Conservation (phyloP, 2,797 vertebrate genomes). For the Lemur catta region DNA sequence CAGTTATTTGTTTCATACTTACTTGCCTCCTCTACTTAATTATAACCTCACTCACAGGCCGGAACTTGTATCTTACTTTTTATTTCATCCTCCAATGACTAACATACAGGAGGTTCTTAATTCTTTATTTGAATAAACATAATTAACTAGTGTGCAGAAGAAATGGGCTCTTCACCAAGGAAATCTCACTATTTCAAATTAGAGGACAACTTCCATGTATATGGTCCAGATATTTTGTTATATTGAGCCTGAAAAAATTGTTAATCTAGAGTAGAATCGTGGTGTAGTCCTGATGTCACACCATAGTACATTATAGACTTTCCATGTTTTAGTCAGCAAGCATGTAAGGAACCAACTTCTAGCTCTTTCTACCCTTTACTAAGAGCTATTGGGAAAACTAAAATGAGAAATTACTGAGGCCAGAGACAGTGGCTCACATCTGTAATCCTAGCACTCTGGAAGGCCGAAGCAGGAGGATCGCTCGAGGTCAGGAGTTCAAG, state of each 20-base stretch:
- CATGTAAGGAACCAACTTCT: not conserved
- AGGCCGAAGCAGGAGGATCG: too few species aligned
- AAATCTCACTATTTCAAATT: conserved; percentile 45
- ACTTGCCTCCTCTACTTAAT: not conserved
- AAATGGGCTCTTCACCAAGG: not conserved
- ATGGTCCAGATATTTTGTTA: not conserved
- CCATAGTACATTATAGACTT: not conserved
- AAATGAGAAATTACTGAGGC: not conserved
- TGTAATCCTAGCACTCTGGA: too few species aligned
- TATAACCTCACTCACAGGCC: not conserved
- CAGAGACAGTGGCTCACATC: too few species aligned
- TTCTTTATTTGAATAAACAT: conserved; percentile 18
- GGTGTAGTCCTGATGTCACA: not conserved
- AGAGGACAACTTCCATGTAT: not conserved
- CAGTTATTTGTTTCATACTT: not conserved
- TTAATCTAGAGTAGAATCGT: conserved; percentile 13
- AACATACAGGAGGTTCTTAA: conserved; percentile 1
- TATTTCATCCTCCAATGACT: not conserved
- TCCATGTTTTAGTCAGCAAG: not conserved
- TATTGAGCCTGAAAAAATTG: not conserved
- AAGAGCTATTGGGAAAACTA: not conserved
- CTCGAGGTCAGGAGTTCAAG: too few species aligned
- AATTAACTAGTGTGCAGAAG: conserved; percentile 22
- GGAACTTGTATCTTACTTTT: not conserved
- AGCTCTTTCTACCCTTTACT: not conserved